Conservation (phyloP, 2,888 invertebrate species). For the Seira ritae region DNA sequence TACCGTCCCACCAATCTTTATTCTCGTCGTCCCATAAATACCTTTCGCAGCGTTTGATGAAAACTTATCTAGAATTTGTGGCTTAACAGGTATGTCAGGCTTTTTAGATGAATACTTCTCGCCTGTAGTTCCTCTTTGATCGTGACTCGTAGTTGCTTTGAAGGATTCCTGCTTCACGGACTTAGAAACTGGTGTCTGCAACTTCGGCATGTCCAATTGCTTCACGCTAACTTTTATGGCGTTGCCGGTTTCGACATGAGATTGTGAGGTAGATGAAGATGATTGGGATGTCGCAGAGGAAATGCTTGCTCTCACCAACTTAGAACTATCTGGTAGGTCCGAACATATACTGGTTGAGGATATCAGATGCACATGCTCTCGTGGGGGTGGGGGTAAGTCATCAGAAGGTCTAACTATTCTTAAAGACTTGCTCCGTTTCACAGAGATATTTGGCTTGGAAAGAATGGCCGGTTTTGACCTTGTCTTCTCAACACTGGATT, state of each 20-base stretch:
- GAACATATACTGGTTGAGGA: constrained; percentile 29
- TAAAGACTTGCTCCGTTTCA: constrained; percentile 76
- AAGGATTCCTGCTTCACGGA: constrained; percentile 65
- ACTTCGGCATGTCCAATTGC: constrained; percentile 71
- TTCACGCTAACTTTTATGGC: constrained; percentile 71
- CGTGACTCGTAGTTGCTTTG: constrained; percentile 60
- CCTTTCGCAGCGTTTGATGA: constrained; percentile 16
- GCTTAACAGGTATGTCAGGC: constrained; percentile 57
- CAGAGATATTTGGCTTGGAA: constrained; percentile 74
- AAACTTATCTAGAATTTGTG: constrained; percentile 41
- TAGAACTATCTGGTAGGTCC: constrained; percentile 48
- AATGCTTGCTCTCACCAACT: constrained; percentile 17
- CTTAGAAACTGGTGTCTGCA: constrained; percentile 67
- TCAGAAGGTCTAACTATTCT: constrained; percentile 72
- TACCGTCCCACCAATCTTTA: constrained; percentile 70
- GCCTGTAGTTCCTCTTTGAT: neutral
- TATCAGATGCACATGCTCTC: constrained; percentile 39
- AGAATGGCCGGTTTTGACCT: constrained; percentile 67
- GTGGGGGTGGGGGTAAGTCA: neutral
- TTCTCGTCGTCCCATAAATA: constrained; percentile 49
- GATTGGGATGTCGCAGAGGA: constrained; percentile 34
- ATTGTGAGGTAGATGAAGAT: constrained; percentile 13
- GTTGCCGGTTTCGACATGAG: constrained; percentile 50
- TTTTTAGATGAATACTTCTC: constrained; percentile 28
- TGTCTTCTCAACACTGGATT: constrained; percentile 38